These are phyloP conservation scores for Pedetes capensis DNA, from an alignment of 2,113 vertebrate genomes.

Conservation along the genomic window DNA sequence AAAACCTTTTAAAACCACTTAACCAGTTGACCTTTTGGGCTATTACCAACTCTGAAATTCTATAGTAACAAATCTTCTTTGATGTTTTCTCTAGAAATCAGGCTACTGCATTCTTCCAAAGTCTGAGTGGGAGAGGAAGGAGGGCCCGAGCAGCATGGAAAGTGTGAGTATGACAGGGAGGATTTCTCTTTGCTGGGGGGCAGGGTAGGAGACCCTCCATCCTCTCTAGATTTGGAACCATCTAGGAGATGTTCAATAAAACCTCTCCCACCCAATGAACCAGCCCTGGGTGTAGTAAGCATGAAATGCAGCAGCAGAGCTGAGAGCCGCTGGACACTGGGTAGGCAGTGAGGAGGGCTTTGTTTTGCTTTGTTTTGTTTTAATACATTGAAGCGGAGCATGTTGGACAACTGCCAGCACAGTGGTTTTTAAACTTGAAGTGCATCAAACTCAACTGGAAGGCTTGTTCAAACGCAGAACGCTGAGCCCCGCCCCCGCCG, in stretches of 20 bases:
- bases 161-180: background rate
- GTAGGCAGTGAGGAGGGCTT: background rate
- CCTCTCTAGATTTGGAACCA: background rate
- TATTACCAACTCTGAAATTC: constrained; percentile 29
- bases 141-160: background rate
- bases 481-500: background rate
- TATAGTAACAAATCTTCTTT: background rate
- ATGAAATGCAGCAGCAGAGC: too few relatives aligned
- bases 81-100: constrained; percentile 57
- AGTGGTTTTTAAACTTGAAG: background rate
- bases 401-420: background rate
- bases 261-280: background rate
- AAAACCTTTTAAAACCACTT: constrained; percentile 26
- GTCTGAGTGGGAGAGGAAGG: background rate
- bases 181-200: background rate
- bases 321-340: background rate
- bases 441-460: background rate
- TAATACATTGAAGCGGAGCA: background rate
- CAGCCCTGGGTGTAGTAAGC: background rate
- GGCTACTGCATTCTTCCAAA: background rate
- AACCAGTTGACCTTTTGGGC: constrained; percentile 44
- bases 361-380: background rate
- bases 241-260: background rate
- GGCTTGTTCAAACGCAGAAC: background rate
- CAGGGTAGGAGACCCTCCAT: background rate